A percentile compares a stretch with the other conserved stretches of the same genome.
These are phyloP conservation scores for Limnephilus marmoratus DNA, from an alignment of 2,888 invertebrate species.

Conservation along the genomic window DNA sequence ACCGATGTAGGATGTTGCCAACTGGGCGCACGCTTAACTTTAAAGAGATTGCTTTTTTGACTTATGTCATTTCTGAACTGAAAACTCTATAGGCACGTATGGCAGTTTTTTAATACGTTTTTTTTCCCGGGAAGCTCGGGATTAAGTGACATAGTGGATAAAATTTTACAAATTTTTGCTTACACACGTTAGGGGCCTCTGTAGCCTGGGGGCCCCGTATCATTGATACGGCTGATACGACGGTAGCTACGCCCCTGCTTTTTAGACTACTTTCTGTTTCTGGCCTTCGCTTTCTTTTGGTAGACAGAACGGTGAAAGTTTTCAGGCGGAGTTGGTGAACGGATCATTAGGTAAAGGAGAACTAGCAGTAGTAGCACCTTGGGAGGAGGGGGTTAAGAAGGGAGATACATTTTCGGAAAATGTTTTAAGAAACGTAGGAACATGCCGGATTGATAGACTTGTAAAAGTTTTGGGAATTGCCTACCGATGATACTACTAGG, in stretches of 20 bases:
- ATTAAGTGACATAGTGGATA: too few relatives aligned
- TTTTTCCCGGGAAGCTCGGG: too few relatives aligned
- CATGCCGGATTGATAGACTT: background rate
- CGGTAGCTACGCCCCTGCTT: background rate
- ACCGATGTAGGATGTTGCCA: too few relatives aligned
- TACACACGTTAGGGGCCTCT: too few relatives aligned
- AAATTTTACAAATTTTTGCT: too few relatives aligned
- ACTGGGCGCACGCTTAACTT: too few relatives aligned
- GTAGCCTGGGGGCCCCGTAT: too few relatives aligned
- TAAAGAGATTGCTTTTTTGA: too few relatives aligned
- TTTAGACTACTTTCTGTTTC: constrained; percentile 18
- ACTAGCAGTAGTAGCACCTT: background rate
- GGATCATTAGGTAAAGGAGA: constrained; percentile 28
- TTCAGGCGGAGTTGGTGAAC: constrained; percentile 11
- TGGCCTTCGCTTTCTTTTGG: background rate
- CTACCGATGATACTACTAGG: background rate
- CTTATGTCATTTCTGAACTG: too few relatives aligned
- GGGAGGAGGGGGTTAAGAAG: background rate
- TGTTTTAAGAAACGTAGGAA: background rate
- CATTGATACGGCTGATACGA: too few relatives aligned
- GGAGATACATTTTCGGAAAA: background rate
- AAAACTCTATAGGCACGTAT: too few relatives aligned
- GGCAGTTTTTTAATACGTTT: too few relatives aligned
- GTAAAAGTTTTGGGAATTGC: background rate
- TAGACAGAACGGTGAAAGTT: constrained; percentile 18